These are phyloP conservation scores for Urocolius indicus DNA, from an alignment of 2,113 vertebrate species.

Conservation along the genomic window DNA sequence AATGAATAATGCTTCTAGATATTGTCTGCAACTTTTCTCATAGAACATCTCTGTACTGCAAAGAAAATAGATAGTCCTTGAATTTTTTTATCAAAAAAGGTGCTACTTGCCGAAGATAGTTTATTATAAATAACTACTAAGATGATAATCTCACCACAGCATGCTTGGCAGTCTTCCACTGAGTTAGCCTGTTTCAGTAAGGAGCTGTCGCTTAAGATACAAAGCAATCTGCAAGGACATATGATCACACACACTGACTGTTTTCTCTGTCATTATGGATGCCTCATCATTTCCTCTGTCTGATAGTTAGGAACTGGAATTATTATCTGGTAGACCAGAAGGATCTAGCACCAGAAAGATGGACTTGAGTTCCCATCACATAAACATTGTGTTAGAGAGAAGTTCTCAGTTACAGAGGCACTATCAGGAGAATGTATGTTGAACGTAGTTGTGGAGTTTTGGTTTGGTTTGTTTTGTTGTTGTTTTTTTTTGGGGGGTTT, in stretches of 20 bases:
- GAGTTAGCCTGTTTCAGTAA: conserved; percentile 67
- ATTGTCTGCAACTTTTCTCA: not conserved
- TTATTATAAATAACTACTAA: conserved; percentile 66
- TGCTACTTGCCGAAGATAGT: conserved; percentile 55
- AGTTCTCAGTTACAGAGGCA: not conserved
- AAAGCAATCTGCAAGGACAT: conserved; percentile 71
- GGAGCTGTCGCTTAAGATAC: conserved; percentile 68
- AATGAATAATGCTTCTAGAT: not conserved
- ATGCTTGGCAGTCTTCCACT: conserved; percentile 66
- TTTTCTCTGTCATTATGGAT: conserved; percentile 70
- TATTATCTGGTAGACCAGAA: conserved; percentile 25
- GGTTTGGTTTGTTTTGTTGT: not conserved
- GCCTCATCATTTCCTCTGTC: conserved; percentile 57
- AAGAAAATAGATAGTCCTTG: conserved; percentile 33
- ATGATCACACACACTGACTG: conserved; percentile 70
- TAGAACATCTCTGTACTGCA: not conserved
- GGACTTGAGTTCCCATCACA: not conserved
- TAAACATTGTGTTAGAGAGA: not conserved
- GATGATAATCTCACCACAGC: conserved; percentile 70
- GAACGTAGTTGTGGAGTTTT: not conserved
- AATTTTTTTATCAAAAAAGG: conserved; percentile 65
- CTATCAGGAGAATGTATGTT: not conserved
- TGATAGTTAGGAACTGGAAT: conserved; percentile 63
- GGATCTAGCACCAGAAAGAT: conserved; percentile 38
- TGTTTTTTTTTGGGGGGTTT: not conserved